Evolutionary conservation across 2,797 vertebrate species (phyloP).

Genomic region (Anas georgica): DNA sequence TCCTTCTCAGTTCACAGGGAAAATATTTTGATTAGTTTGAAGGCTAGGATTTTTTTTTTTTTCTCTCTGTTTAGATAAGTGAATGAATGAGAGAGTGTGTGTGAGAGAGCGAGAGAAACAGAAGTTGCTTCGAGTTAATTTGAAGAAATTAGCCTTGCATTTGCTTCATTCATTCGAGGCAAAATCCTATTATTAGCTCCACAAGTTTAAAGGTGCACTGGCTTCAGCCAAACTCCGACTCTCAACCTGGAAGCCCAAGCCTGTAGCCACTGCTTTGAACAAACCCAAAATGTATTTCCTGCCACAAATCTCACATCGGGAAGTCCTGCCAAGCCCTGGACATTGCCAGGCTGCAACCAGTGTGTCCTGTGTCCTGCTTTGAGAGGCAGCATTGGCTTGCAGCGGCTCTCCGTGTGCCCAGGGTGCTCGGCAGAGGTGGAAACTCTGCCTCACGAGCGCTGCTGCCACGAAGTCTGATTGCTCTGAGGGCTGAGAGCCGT

Average conservation of each 20-base stretch:
- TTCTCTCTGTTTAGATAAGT: constrained; percentile 27
- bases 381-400: neutral
- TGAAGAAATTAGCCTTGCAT: constrained; percentile 24
- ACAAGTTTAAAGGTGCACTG: neutral
- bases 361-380: neutral
- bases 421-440: neutral
- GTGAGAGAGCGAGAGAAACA: neutral
- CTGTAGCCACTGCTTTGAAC: neutral
- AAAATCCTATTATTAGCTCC: neutral
- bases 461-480: constrained; percentile 25
- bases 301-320: neutral
- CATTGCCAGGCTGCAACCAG: neutral
- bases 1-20: constrained; percentile 49
- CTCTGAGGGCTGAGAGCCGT: neutral
- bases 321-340: neutral
- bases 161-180: neutral
- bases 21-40: constrained; percentile 67
- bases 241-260: neutral
- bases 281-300: neutral
- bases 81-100: neutral
- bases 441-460: neutral
- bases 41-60: constrained; percentile 1
- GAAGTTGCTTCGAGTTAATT: neutral
- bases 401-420: neutral
- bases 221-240: neutral